Conservation (phyloP, 2,113 vertebrate species). For the Gulo gulo region DNA sequence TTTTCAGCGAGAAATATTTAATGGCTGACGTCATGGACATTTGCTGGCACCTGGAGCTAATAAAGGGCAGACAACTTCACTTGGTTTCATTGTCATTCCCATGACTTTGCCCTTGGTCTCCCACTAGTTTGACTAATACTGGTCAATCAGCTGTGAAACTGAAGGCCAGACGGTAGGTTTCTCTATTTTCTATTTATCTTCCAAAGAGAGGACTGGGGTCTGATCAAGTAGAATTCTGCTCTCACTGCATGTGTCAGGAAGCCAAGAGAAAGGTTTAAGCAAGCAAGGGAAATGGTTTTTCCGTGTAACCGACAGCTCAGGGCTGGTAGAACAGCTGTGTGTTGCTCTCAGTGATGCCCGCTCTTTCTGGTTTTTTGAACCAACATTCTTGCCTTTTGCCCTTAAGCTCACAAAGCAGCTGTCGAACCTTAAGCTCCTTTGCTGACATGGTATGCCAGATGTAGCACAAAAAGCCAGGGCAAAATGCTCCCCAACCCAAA, state of each 20-base stretch:
- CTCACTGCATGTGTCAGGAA: not conserved
- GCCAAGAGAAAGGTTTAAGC: not conserved
- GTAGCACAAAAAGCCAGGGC: not conserved
- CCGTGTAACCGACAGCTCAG: not conserved
- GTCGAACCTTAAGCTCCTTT: not conserved
- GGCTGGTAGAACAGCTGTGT: not conserved
- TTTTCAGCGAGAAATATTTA: not conserved
- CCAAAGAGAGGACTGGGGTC: not conserved
- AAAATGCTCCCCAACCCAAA: not conserved
- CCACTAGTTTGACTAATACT: not conserved
- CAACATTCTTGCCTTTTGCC: not conserved
- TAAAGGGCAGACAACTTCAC: not conserved
- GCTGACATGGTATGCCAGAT: not conserved
- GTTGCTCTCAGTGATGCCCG: accelerated
- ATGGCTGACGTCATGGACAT: not conserved
- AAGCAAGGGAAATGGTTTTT: not conserved
- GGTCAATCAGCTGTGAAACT: not conserved
- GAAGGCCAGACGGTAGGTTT: not conserved
- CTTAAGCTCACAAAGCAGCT: not conserved
- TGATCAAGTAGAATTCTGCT: not conserved
- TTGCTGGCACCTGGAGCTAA: not conserved
- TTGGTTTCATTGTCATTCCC: not conserved
- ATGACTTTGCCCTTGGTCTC: not conserved
- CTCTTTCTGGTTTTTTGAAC: not conserved
- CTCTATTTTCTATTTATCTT: not conserved